Percentiles rank a stretch among this genome's conserved stretches.
These are phyloP conservation scores for Sitobion miscanthi DNA, from an alignment of 1,140 invertebrate genomes.

Conservation along the genomic window DNA sequence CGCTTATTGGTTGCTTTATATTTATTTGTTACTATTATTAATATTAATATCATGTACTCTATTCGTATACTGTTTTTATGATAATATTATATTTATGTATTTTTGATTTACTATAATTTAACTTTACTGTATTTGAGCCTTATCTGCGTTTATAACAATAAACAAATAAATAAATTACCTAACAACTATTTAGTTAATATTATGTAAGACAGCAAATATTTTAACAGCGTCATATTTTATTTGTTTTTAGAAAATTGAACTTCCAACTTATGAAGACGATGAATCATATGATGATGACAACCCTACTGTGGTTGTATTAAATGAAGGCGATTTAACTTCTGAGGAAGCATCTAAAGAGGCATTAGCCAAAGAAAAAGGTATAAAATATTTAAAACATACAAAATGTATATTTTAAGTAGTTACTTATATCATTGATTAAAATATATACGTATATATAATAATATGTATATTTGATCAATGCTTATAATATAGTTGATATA, in stretches of 20 bases:
- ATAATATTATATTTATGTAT: too few relatives aligned
- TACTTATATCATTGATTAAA: neutral
- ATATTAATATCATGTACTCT: too few relatives aligned
- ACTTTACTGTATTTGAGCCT: too few relatives aligned
- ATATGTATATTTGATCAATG: too few relatives aligned
- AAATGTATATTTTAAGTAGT: neutral
- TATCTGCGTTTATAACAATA: too few relatives aligned
- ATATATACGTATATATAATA: too few relatives aligned
- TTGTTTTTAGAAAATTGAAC: conserved; percentile 64
- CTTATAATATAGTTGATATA: neutral
- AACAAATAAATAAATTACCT: too few relatives aligned
- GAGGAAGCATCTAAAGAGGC: conserved; percentile 72
- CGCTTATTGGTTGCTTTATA: too few relatives aligned
- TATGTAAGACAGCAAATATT: neutral
- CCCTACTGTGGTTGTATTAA: conserved; percentile 82
- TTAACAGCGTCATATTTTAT: conserved; percentile 39
- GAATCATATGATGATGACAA: conserved; percentile 70
- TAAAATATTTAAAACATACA: neutral
- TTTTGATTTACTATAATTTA: too few relatives aligned
- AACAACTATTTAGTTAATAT: too few relatives aligned
- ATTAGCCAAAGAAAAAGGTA: conserved; percentile 62
- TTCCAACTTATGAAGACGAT: conserved; percentile 63
- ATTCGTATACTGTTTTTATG: too few relatives aligned
- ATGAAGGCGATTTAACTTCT: conserved; percentile 78
- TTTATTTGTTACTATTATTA: too few relatives aligned